Conservation (phyloP, 2,888 invertebrate genomes). For the Plusia festucae region DNA sequence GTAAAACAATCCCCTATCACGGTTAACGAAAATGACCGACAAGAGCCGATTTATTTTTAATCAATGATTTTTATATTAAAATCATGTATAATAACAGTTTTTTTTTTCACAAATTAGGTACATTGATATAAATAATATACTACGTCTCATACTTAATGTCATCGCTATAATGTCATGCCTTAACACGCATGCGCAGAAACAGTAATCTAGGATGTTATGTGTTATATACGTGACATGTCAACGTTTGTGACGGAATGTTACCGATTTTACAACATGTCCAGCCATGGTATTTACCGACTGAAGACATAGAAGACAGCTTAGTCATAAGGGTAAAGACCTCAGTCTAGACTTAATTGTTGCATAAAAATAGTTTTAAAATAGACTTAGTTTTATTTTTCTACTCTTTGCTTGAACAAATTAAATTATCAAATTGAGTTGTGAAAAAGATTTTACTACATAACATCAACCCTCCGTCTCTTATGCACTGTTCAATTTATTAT, state of each 20-base stretch:
- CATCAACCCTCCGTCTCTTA: too few relatives aligned
- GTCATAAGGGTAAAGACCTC: conserved; percentile 1
- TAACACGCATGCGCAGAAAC: conserved; percentile 55
- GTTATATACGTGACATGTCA: conserved; percentile 79
- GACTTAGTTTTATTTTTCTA: neutral
- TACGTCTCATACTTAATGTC: neutral
- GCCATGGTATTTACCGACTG: conserved; percentile 26
- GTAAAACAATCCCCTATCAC: too few relatives aligned
- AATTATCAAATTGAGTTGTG: too few relatives aligned
- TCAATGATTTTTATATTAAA: too few relatives aligned
- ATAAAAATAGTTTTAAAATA: neutral
- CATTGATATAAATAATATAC: neutral
- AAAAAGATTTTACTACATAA: too few relatives aligned
- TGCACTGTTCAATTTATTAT: too few relatives aligned
- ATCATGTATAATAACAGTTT: too few relatives aligned
- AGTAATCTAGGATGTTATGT: conserved; percentile 80
- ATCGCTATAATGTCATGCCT: conserved; percentile 42
- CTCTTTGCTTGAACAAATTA: too few relatives aligned
- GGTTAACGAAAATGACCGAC: too few relatives aligned
- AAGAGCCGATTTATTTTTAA: too few relatives aligned
- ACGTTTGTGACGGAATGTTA: conserved; percentile 78
- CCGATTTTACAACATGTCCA: conserved; percentile 66
- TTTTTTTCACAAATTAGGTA: neutral
- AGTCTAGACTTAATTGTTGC: neutral
- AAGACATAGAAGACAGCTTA: neutral